phyloP scores from a whole-genome alignment of 92 coral and sea anemone species.

The Porites evermanni region DNA sequence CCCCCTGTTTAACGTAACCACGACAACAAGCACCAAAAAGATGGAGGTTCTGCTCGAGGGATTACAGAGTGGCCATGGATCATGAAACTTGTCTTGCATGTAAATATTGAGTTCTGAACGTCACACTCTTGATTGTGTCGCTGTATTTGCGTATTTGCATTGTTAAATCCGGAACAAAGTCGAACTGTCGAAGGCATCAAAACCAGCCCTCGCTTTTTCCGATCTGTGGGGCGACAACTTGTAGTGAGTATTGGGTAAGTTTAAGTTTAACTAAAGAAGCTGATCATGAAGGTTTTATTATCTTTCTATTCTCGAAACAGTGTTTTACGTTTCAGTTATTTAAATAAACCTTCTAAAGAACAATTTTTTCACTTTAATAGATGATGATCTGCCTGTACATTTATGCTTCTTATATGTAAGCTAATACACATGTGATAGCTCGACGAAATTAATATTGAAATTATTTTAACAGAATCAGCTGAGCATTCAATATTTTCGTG shows the following conservation, averaged over 20 bases:
- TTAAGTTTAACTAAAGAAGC: not conserved
- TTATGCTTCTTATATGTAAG: too few species aligned
- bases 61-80: not conserved
- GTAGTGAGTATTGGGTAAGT: not conserved
- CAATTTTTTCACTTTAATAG: not conserved
- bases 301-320: not conserved
- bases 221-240: not conserved
- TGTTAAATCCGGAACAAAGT: too few species aligned
- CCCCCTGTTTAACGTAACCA: slow-evolving; percentile 19
- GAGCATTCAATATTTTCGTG: too few species aligned
- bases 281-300: not conserved
- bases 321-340: not conserved
- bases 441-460: too few species aligned
- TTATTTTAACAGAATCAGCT: too few species aligned
- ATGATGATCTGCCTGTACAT: not conserved
- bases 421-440: too few species aligned
- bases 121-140: slow-evolving; percentile 16
- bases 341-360: not conserved
- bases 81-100: slow-evolving; percentile 21
- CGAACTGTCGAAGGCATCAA: too few species aligned
- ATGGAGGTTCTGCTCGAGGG: slow-evolving; percentile 10
- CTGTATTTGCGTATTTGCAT: too few species aligned
- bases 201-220: not conserved
- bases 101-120: slow-evolving; percentile 27
- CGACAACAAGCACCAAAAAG: slow-evolving; percentile 7